Conservation (phyloP, 1,140 invertebrate species). For the Helicoverpa zea region DNA sequence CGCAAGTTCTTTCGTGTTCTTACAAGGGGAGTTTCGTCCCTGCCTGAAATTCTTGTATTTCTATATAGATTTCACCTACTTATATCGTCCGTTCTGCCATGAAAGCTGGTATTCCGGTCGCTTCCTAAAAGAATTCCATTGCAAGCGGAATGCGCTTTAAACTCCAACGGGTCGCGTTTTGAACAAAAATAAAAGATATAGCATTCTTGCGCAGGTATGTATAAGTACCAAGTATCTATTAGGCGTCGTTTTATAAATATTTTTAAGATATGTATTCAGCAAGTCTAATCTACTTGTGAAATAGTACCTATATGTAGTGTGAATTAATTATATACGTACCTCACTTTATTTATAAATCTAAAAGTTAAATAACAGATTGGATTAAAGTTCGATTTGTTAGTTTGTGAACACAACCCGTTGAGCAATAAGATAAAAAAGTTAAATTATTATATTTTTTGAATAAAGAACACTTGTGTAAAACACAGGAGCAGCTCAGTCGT, state of each 20-base stretch:
- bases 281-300: not conserved
- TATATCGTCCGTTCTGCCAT: constrained; percentile 31
- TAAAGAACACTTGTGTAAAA: no score
- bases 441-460: no score
- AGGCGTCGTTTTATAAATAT: no score
- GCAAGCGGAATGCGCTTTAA: constrained; percentile 55
- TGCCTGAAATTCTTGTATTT: constrained; percentile 26
- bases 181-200: constrained; percentile 36
- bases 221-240: not conserved
- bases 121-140: constrained; percentile 53
- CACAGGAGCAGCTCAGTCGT: no score
- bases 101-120: constrained; percentile 49
- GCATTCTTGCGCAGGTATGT: not conserved
- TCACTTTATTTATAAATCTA: no score
- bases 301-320: no score
- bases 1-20: not conserved
- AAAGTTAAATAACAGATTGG: no score
- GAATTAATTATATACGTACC: no score
- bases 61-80: constrained; percentile 28
- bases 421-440: no score
- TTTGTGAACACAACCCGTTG: no score
- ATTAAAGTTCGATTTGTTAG: no score
- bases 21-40: not conserved
- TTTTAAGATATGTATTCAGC: no score
- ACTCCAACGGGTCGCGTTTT: constrained; percentile 49